A percentile compares a stretch with the other conserved stretches of the same genome.
These are phyloP conservation scores for Aurelia aurita DNA, from an alignment of 30 jellyfish, hydroid and myxozoan species.

Conservation along the genomic window DNA sequence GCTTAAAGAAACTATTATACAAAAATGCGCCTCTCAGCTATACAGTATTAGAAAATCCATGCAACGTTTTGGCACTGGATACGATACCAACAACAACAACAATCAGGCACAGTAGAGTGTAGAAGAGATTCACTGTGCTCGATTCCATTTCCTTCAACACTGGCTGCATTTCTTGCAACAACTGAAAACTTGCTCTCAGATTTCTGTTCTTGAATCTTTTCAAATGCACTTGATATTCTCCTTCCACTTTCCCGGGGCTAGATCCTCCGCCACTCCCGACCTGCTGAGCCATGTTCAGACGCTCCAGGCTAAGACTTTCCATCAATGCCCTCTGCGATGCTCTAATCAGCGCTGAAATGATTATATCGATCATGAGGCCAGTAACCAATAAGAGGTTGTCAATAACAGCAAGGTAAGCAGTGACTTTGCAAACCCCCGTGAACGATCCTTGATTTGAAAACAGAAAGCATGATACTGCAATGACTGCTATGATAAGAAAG, in stretches of 20 bases:
- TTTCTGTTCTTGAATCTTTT: constrained; percentile 59
- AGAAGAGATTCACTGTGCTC: not conserved
- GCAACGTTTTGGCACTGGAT: constrained; percentile 5
- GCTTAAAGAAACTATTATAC: too few species aligned
- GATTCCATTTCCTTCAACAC: constrained; percentile 37
- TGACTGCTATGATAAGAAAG: not conserved
- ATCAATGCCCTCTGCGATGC: not conserved
- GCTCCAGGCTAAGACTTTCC: constrained; percentile 16
- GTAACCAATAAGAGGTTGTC: constrained; percentile 19
- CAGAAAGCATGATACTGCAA: constrained; percentile 14
- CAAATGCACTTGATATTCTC: constrained; percentile 65
- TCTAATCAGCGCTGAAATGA: not conserved
- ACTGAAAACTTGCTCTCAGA: constrained; percentile 35
- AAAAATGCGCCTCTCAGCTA: not conserved
- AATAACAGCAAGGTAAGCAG: not conserved
- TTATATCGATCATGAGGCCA: not conserved
- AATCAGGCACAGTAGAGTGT: not conserved
- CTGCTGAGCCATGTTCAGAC: constrained; percentile 35
- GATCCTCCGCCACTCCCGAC: constrained; percentile 2
- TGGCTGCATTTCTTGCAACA: constrained; percentile 50
- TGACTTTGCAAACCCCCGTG: not conserved
- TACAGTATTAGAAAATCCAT: not conserved
- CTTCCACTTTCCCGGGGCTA: constrained; percentile 38
- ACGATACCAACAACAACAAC: constrained; percentile 30
- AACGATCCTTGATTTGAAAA: not conserved